Evolutionary conservation across 2,113 vertebrate genomes (phyloP).

Genomic region (Mustela lutreola): DNA sequence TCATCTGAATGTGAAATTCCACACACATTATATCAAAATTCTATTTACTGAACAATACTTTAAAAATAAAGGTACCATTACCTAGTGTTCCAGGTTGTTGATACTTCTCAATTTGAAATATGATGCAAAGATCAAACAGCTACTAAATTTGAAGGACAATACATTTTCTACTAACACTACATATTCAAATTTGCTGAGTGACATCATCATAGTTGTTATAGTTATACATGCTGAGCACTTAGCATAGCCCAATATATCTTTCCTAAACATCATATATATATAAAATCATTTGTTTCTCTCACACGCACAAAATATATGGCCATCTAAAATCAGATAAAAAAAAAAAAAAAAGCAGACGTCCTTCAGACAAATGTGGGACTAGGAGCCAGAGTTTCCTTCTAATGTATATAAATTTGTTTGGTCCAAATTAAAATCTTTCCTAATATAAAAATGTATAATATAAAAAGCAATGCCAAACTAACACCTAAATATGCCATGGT

Average conservation of each 20-base stretch:
- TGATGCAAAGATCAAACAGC: neutral
- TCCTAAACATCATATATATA: neutral
- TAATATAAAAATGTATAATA: neutral
- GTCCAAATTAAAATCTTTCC: neutral
- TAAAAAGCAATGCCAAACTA: neutral
- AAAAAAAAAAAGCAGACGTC: neutral
- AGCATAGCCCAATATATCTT: neutral
- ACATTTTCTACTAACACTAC: neutral
- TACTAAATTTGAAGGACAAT: neutral
- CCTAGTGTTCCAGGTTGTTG: neutral
- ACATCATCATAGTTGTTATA: neutral
- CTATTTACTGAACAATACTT: neutral
- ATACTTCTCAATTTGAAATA: constrained; percentile 1
- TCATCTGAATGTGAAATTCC: neutral
- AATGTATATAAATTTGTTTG: neutral
- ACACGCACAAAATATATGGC: neutral
- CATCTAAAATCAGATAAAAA: neutral
- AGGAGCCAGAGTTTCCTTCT: neutral
- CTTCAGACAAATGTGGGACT: neutral
- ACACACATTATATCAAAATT: neutral
- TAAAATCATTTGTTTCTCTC: neutral
- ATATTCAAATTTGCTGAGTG: neutral
- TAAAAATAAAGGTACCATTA: neutral
- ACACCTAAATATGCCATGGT: neutral
- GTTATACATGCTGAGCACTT: neutral